phyloP scores from a whole-genome alignment of 2,888 invertebrate species.

The Pantelozetes paolii region DNA sequence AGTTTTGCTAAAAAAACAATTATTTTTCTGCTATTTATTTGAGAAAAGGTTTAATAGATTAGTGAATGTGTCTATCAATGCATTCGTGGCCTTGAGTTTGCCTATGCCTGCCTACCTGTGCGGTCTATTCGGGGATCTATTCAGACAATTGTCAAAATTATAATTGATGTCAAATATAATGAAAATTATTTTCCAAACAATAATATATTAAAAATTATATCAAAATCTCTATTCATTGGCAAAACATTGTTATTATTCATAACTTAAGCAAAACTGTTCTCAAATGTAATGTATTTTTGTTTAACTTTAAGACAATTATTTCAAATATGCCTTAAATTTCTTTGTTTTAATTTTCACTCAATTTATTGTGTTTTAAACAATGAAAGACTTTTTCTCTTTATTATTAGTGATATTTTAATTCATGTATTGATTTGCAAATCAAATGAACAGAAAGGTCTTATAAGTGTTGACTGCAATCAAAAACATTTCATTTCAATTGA shows the following conservation, averaged over 20 bases:
- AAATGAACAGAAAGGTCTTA: not conserved
- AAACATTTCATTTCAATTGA: too few relatives aligned
- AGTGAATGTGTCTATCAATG: slow-evolving; percentile 28
- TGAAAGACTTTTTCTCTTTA: not conserved
- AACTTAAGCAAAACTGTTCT: slow-evolving; percentile 13
- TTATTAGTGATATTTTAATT: not conserved
- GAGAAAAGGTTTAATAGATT: slow-evolving; percentile 5
- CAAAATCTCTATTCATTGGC: not conserved
- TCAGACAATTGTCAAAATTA: not conserved
- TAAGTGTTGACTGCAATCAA: not conserved
- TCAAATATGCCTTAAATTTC: slow-evolving; percentile 27
- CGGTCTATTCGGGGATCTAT: not conserved
- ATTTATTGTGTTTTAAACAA: not conserved
- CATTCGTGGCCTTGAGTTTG: slow-evolving; percentile 37
- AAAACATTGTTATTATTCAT: not conserved
- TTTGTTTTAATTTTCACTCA: not conserved
- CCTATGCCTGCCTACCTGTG: slow-evolving; percentile 33
- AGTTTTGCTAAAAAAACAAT: not conserved
- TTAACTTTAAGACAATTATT: slow-evolving; percentile 24
- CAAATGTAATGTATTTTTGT: not conserved
- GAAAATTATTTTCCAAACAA: slow-evolving; percentile 29
- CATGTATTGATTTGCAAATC: not conserved
- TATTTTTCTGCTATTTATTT: not conserved
- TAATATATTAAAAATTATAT: slow-evolving; percentile 8
- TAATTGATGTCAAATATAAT: not conserved